A percentile compares a stretch with the other conserved stretches of the same genome.
These are phyloP conservation scores for Aelia acuminata DNA, from an alignment of 2,888 invertebrate species.

Conservation along the genomic window DNA sequence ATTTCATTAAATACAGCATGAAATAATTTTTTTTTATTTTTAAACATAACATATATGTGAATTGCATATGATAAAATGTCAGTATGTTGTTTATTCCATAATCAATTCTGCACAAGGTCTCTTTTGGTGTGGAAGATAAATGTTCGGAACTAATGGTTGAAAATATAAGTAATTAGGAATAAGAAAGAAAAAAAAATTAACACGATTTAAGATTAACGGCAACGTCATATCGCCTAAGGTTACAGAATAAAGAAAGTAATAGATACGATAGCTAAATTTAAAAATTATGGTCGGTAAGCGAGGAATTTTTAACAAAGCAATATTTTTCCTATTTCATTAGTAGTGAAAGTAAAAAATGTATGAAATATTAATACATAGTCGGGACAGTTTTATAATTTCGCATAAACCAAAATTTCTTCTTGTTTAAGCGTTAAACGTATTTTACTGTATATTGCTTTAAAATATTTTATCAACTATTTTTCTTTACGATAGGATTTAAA, in stretches of 20 bases:
- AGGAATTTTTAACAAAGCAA: too few species aligned
- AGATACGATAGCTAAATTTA: too few species aligned
- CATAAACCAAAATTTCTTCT: too few species aligned
- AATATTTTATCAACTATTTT: too few species aligned
- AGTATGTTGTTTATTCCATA: not conserved
- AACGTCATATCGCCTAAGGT: not conserved
- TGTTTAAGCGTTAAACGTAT: too few species aligned
- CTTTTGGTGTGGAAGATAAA: not conserved
- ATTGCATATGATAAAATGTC: not conserved
- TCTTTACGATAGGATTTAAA: too few species aligned
- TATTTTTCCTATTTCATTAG: too few species aligned
- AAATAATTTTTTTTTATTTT: not conserved
- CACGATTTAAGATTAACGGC: not conserved
- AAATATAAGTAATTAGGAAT: not conserved
- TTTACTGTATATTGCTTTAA: too few species aligned
- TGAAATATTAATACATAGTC: too few species aligned
- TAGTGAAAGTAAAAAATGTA: too few species aligned
- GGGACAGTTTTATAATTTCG: too few species aligned
- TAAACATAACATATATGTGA: not conserved
- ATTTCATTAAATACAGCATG: not conserved
- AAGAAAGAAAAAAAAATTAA: not conserved
- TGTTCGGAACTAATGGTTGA: not conserved
- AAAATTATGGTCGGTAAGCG: too few species aligned
- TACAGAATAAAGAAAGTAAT: not conserved
- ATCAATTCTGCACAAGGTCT: conserved; percentile 23